phyloP scores from a whole-genome alignment of 1,140 invertebrate genomes.

The Drosophila kurseongensis region DNA sequence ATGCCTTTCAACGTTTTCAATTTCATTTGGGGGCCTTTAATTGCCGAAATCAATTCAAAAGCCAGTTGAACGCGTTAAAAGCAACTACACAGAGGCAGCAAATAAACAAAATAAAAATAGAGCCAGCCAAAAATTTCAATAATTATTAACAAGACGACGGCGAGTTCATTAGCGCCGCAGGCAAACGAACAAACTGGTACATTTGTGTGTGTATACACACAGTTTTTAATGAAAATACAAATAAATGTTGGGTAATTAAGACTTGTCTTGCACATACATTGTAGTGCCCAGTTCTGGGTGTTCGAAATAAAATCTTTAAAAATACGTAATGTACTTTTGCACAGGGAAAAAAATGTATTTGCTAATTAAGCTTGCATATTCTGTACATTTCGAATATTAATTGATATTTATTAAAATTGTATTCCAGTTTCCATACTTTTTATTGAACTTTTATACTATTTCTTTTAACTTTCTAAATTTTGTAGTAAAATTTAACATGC shows the following conservation, averaged over 20 bases:
- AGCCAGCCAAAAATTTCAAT: conserved; percentile 64
- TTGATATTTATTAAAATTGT: too few species aligned
- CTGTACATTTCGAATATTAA: too few species aligned
- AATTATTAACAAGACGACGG: conserved; percentile 78
- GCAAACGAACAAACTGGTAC: conserved; percentile 31
- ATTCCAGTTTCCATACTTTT: too few species aligned
- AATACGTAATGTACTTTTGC: conserved; percentile 17
- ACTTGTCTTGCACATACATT: conserved; percentile 63
- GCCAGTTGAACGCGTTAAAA: conserved; percentile 79
- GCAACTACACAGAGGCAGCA: conserved; percentile 63
- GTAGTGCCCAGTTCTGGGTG: conserved; percentile 46
- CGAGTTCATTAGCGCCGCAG: conserved; percentile 77
- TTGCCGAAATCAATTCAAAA: conserved; percentile 82
- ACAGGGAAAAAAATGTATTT: not conserved
- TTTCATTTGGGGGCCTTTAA: conserved; percentile 78
- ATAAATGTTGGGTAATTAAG: conserved; percentile 81
- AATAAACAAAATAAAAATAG: conserved; percentile 30
- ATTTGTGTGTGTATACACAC: conserved; percentile 1
- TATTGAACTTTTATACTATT: too few species aligned
- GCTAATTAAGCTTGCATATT: too few species aligned
- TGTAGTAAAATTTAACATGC: not conserved
- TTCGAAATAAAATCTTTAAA: conserved; percentile 19
- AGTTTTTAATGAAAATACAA: conserved; percentile 66
- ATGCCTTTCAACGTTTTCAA: conserved; percentile 75
- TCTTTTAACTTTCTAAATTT: not conserved